These are phyloP conservation scores for Clupea harengus DNA, from an alignment of 2,113 vertebrate species.

Conservation along the genomic window DNA sequence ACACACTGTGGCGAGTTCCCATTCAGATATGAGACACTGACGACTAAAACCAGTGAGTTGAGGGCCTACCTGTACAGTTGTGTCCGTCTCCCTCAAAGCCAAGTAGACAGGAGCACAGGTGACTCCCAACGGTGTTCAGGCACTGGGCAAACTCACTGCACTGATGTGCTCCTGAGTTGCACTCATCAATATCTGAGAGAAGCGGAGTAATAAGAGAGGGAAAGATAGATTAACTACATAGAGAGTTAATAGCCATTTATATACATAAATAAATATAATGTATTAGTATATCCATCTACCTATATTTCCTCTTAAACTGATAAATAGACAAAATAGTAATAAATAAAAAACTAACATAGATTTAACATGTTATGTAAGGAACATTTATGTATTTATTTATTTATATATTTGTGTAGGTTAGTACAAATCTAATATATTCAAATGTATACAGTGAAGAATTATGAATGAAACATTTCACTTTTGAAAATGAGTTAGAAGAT, in stretches of 20 bases:
- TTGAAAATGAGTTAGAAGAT: not conserved
- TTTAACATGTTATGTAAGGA: not conserved
- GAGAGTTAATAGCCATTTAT: not conserved
- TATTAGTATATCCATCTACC: not conserved
- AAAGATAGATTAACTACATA: not conserved
- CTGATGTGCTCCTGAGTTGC: constrained; percentile 56
- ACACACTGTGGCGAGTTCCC: not conserved
- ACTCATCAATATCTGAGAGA: constrained; percentile 74
- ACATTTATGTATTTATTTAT: not conserved
- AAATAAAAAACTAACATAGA: not conserved
- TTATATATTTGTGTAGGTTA: not conserved
- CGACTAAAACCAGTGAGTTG: not conserved
- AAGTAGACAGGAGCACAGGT: constrained; percentile 69
- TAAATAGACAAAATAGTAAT: not conserved
- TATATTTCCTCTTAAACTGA: not conserved
- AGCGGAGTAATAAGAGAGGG: not conserved
- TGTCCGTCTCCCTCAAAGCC: constrained; percentile 76
- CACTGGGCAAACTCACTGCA: constrained; percentile 74
- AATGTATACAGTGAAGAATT: not conserved
- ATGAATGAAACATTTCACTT: not conserved
- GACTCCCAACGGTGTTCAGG: constrained; percentile 69
- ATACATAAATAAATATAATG: not conserved
- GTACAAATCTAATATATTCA: not conserved
- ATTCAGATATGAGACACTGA: not conserved
- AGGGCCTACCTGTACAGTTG: constrained; percentile 73